Evolutionary conservation across 2,113 vertebrate genomes (phyloP).

Genomic region (Fregata magnificens): DNA sequence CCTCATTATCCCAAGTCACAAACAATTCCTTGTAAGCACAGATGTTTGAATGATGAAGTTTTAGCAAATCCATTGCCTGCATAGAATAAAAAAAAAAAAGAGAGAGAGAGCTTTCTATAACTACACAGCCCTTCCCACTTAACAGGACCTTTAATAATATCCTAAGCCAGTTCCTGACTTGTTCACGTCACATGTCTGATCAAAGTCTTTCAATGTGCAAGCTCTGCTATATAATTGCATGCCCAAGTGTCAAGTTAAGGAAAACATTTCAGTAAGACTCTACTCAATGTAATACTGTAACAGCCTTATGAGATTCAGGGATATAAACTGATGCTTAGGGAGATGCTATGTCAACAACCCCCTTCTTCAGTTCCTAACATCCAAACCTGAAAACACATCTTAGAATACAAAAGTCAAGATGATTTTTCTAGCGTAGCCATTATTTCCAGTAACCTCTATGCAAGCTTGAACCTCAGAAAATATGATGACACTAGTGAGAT

Average conservation of each 20-base stretch:
- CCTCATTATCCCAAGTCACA: constrained; percentile 70
- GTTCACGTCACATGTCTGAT: not conserved
- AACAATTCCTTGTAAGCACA: constrained; percentile 77
- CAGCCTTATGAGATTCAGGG: not conserved
- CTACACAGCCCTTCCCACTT: not conserved
- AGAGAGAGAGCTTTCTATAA: not conserved
- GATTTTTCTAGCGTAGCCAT: not conserved
- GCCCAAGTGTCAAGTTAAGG: not conserved
- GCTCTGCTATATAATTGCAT: not conserved
- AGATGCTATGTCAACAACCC: not conserved
- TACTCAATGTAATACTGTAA: not conserved
- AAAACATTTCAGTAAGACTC: not conserved
- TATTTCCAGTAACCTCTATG: not conserved
- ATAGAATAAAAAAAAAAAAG: not conserved
- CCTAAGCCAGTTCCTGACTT: not conserved
- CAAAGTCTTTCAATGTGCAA: not conserved
- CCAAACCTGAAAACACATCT: not conserved
- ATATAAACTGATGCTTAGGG: not conserved
- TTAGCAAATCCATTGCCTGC: constrained; percentile 68
- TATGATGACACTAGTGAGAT: not conserved
- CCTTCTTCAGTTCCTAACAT: not conserved
- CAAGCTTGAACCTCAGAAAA: not conserved
- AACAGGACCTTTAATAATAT: not conserved
- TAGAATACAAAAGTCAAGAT: not conserved
- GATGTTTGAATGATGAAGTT: constrained; percentile 68